Evolutionary conservation across 2,888 invertebrate genomes (phyloP), one percentile per base, ranked within the genome.

Genomic region (Hofmannophila pseudospretella): DNA sequence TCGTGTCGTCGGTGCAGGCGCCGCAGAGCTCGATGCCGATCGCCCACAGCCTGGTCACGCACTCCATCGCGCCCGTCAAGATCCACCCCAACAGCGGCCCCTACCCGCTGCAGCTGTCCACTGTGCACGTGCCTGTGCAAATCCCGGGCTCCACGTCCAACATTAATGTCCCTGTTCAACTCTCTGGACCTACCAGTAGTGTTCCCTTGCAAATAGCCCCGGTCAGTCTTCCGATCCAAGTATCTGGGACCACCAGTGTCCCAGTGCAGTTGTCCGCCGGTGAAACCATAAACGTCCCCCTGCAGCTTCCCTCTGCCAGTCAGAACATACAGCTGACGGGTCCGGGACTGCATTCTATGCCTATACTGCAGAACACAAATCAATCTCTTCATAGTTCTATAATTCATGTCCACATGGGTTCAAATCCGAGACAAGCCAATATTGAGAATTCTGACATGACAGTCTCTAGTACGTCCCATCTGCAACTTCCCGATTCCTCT

Each of bases 121-220:
- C 86, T 34, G 84, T 86, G 25, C 84, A 84, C 64, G 80, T 87
- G 43, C 87, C 85, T 16, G 78, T 87, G n/a, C 85, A 86, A 47
- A 77, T 85, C 32, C 85, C 84, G 2, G 82, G 81, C 23, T 76
- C 84, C 19, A 74, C 68, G 27, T 81, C 82, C 2, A 82, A 84
- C 44, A 84, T 86, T 25, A 86, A 80, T 68, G 79, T 86, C 25
- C 82, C 86, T 13, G 79, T 84, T 12, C 86, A 86, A 48, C 56
- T 85, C 37, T 76, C 84, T n/a, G 77, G 75, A 0, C 54, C 78
- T 2, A 60, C 77, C 7, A 79, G 57, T 44, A 69, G 71, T 45
- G 64, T 85, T 13, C 86, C 85, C 4, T 51, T 86, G 34, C 86
- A 85, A 48, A 66, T 86, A 49, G 49, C 81, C 29, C 80, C 84